Percentiles rank a stretch among this genome's conserved stretches.
Evolutionary conservation across 2,113 vertebrate species (phyloP).

Genomic region (Lophochroa leadbeateri): DNA sequence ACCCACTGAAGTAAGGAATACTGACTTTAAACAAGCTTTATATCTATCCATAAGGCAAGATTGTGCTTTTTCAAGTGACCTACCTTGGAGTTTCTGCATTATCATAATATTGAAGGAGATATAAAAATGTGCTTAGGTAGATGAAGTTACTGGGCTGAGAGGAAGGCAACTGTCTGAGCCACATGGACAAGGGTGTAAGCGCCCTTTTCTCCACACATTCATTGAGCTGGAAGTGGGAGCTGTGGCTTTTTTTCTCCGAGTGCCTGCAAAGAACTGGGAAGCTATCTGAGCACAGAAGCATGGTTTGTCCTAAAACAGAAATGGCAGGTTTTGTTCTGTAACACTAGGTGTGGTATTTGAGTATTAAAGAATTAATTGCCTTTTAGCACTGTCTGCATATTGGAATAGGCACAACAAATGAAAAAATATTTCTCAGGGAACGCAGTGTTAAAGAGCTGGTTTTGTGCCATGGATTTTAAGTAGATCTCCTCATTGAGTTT

Average conservation of each 20-base stretch:
- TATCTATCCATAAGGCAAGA: neutral
- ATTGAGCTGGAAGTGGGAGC: neutral
- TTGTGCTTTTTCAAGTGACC: neutral
- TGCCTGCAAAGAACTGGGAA: neutral
- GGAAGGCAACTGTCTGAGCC: neutral
- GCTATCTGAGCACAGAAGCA: neutral
- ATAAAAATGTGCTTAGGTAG: neutral
- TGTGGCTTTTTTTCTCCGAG: neutral
- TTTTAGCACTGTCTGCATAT: neutral
- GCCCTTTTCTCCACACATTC: neutral
- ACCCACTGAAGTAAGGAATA: neutral
- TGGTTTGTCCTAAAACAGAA: neutral
- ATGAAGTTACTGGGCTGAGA: neutral
- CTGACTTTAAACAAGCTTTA: slow-evolving; percentile 1
- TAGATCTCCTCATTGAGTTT: neutral
- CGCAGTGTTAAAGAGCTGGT: neutral
- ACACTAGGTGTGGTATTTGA: neutral
- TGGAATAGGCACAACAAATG: neutral
- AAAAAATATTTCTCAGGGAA: neutral
- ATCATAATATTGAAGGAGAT: neutral
- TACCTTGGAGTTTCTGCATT: neutral
- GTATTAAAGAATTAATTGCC: neutral
- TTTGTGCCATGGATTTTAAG: slow-evolving; percentile 13
- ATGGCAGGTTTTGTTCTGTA: neutral
- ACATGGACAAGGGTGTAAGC: neutral